Evolutionary conservation across 2,797 vertebrate genomes (phyloP), one percentile per base, ranked within the genome.

Genomic region (Salarias fasciatus): DNA sequence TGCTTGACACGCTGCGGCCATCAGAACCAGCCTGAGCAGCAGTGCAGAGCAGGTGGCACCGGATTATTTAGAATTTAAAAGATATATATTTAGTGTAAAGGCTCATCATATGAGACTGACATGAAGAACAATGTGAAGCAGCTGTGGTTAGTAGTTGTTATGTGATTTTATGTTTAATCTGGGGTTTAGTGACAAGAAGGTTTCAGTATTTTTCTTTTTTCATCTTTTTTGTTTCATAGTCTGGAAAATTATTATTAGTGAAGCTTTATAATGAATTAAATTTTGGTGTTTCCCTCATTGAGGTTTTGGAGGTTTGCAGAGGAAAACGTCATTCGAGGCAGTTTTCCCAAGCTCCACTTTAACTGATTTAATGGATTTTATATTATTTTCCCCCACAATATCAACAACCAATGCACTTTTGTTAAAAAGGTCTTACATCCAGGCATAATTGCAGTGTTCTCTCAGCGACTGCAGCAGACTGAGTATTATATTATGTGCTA

Each of bases 1-100:
- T 54, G 40, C 31, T 28, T 15, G 33, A 67, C 43, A 53, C 33
- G 37, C 12, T 48, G 12, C 28, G 18, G 44, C 41, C 44, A 37
- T 11, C 8, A 10, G 8, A 36, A 42, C n/a, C 30, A 43, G 29
- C 14, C 33, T 30, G 11, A 54, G 45, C 45, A 43, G 0, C 14
- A 36, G 48, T 54, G 33, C 44, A 65, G 30, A 44, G 8, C 5
- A 4, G 24, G 12, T 24, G 36, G 44, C 31, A 12, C 3, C n/a
- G 11, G 14, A 15, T 48, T 36, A 8, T 42, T n/a, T n/a, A n/a
- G n/a, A n/a, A n/a, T n/a, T n/a, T 54, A 46, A 8, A 40, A 24
- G 18, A 7, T 49, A 11, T 13, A n/a, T n/a, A n/a, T n/a, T n/a
- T n/a, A 37, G 29, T 38, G 0, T 44, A 40, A 7, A 33, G 28